Percentiles rank a stretch among this genome's conserved stretches.
Evolutionary conservation across 2,888 invertebrate species (phyloP).

Genomic region (Polymixis lichenea): DNA sequence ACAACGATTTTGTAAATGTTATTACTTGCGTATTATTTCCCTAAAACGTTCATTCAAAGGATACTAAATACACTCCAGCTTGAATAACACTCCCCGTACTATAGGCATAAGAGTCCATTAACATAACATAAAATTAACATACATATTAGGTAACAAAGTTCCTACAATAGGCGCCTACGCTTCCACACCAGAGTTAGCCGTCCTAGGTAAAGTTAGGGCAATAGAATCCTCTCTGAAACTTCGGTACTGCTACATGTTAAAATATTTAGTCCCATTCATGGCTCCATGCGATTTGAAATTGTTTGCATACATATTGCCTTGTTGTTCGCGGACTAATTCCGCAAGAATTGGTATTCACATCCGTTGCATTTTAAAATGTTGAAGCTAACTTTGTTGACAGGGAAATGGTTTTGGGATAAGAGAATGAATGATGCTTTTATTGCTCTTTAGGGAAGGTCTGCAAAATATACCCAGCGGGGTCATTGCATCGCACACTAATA

Average conservation of each 20-base stretch:
- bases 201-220: conserved; percentile 52
- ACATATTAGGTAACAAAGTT: conserved; percentile 63
- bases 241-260: conserved; percentile 33
- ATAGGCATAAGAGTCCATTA: conserved; percentile 28
- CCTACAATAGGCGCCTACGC: conserved; percentile 42
- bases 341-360: conserved; percentile 54
- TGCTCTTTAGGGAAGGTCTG: background rate
- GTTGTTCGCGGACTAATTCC: conserved; percentile 49
- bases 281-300: conserved; percentile 57
- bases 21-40: background rate
- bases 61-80: conserved; percentile 24
- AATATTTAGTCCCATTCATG: conserved; percentile 64
- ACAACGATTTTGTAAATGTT: background rate
- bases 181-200: conserved; percentile 15
- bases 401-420: background rate
- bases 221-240: conserved; percentile 43
- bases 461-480: background rate
- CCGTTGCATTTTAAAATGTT: conserved; percentile 47
- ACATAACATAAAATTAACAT: conserved; percentile 61
- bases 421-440: background rate
- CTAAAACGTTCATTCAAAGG: background rate
- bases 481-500: too few relatives aligned
- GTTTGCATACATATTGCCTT: conserved; percentile 59
- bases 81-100: conserved; percentile 11
- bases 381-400: background rate